Percentiles rank a stretch among this genome's conserved stretches.
These are phyloP conservation scores for Saguinus midas DNA, from an alignment of 2,113 vertebrate species.

Conservation along the genomic window DNA sequence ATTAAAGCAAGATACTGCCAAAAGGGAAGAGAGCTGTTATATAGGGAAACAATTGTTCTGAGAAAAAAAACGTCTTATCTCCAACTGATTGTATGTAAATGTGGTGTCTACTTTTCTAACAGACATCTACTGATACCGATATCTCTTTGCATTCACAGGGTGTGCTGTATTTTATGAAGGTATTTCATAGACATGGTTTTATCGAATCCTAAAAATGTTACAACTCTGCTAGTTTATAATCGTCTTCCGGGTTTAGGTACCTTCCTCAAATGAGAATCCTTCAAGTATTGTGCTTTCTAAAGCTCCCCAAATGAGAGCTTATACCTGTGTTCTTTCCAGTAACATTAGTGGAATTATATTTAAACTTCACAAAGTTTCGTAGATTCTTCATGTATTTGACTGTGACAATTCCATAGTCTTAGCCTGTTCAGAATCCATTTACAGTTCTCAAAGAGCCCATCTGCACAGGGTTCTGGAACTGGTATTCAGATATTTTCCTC, in stretches of 20 bases:
- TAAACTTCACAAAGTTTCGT: neutral
- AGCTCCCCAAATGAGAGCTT: neutral
- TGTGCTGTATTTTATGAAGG: neutral
- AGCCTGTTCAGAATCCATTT: neutral
- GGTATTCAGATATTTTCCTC: neutral
- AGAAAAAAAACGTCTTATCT: neutral
- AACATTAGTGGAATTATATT: neutral
- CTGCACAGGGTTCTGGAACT: neutral
- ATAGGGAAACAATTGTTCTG: neutral
- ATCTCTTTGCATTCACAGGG: neutral
- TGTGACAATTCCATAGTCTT: neutral
- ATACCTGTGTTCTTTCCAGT: too few species aligned
- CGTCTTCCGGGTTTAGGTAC: neutral
- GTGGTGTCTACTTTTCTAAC: neutral
- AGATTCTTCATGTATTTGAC: neutral
- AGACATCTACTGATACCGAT: too few species aligned
- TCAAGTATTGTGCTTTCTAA: neutral
- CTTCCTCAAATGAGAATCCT: neutral
- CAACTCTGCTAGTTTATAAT: neutral
- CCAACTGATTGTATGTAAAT: neutral
- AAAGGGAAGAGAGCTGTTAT: neutral
- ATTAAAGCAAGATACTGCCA: neutral
- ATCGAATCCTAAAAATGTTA: neutral
- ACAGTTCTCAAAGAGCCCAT: accelerated
- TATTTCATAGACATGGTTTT: neutral